These are phyloP conservation scores for Lordiphosa stackelbergi DNA, from an alignment of 1,140 invertebrate species.

Conservation along the genomic window DNA sequence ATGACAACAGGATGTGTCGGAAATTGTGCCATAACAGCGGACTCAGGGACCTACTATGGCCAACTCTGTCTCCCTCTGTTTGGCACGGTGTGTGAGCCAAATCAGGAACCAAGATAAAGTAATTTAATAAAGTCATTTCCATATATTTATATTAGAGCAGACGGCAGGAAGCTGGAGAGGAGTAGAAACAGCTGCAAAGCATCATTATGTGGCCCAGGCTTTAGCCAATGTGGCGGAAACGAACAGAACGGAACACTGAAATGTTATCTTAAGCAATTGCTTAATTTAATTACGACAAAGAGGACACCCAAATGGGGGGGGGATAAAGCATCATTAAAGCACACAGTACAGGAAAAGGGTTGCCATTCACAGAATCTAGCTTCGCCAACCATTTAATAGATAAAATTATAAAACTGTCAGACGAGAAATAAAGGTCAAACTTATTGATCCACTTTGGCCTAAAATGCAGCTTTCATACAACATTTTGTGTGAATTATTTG, in stretches of 20 bases:
- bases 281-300: slow-evolving; percentile 57
- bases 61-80: not conserved
- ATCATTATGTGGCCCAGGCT: slow-evolving; percentile 32
- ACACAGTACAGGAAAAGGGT: too few relatives aligned
- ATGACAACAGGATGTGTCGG: slow-evolving; percentile 63
- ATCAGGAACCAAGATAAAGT: slow-evolving; percentile 60
- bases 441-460: too few relatives aligned
- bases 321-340: too few relatives aligned
- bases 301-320: not conserved
- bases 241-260: slow-evolving; percentile 28
- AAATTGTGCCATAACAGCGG: slow-evolving; percentile 52
- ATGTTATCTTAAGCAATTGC: slow-evolving; percentile 61
- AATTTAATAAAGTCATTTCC: slow-evolving; percentile 75
- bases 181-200: slow-evolving; percentile 20
- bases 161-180: not conserved
- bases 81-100: slow-evolving; percentile 16
- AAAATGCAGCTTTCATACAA: too few relatives aligned
- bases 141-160: slow-evolving; percentile 68
- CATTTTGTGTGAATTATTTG: too few relatives aligned
- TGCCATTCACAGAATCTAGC: too few relatives aligned
- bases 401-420: too few relatives aligned
- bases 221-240: slow-evolving; percentile 21
- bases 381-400: too few relatives aligned
- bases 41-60: slow-evolving; percentile 15
- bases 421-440: too few relatives aligned